Evolutionary conservation across 2,113 vertebrate species (phyloP).

Genomic region (Lampris incognitus): DNA sequence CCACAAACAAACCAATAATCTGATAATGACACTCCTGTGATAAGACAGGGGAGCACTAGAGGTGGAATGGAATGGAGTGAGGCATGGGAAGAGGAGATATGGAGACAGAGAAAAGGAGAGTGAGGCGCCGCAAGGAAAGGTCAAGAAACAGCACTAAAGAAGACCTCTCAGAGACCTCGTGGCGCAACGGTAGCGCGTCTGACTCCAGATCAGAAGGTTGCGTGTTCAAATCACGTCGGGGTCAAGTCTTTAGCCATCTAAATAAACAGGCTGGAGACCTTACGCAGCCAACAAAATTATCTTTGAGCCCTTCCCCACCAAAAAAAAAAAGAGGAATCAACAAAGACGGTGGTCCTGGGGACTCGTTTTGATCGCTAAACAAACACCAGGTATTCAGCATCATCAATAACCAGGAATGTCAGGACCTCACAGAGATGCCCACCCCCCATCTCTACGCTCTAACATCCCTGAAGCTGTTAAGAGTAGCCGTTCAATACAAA

Average conservation of each 20-base stretch:
- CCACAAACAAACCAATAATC: slow-evolving; percentile 10
- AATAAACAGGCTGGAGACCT: too few species aligned
- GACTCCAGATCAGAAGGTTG: slow-evolving; percentile 44
- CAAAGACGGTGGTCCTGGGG: too few species aligned
- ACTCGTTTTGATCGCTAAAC: too few species aligned
- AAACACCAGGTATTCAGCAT: neutral
- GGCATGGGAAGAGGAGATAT: neutral
- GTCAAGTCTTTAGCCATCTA: slow-evolving; percentile 1
- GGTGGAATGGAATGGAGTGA: neutral
- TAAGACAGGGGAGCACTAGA: slow-evolving; percentile 21
- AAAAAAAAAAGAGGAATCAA: too few species aligned
- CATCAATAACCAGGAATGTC: neutral
- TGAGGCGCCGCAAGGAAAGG: neutral
- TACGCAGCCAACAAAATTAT: too few species aligned
- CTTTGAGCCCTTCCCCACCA: too few species aligned
- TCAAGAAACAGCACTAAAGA: neutral
- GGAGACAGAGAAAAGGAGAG: neutral
- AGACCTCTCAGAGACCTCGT: slow-evolving; percentile 10
- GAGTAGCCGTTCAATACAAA: neutral
- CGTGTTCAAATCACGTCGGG: slow-evolving; percentile 41
- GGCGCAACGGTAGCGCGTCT: slow-evolving; percentile 44
- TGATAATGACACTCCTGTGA: slow-evolving; percentile 50
- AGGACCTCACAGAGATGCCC: neutral
- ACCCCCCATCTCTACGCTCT: neutral
- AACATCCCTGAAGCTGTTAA: slow-evolving; percentile 9